Conservation (phyloP, 2,113 vertebrate species). For the Phrynosoma blainvillii region DNA sequence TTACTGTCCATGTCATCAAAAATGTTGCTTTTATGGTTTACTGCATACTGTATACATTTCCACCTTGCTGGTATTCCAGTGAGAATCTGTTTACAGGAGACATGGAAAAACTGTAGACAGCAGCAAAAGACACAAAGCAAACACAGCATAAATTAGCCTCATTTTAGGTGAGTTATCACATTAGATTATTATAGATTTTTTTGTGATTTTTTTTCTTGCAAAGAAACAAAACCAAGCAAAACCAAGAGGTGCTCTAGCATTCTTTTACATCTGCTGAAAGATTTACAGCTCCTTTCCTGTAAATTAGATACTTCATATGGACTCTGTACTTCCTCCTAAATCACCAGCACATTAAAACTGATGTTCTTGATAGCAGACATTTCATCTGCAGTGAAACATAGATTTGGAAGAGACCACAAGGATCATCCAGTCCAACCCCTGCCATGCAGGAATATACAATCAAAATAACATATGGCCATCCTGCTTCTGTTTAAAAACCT, state of each 20-base stretch:
- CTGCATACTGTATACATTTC: neutral
- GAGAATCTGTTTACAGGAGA: neutral
- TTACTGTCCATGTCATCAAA: too few species aligned
- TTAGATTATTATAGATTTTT: neutral
- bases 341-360: neutral
- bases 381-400: neutral
- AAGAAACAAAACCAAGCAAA: neutral
- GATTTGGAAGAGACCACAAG: too few species aligned
- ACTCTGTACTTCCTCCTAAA: neutral
- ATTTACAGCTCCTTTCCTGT: conserved; percentile 10
- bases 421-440: too few species aligned
- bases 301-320: neutral
- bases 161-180: conserved; percentile 15
- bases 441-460: too few species aligned
- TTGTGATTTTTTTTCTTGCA: neutral
- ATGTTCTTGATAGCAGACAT: neutral
- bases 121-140: conserved; percentile 1
- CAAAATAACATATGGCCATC: too few species aligned
- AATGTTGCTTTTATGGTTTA: too few species aligned
- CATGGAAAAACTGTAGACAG: conserved; percentile 23
- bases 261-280: conserved; percentile 19
- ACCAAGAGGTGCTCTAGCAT: conserved; percentile 9
- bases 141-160: conserved; percentile 20
- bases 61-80: neutral
- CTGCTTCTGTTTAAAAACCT: too few species aligned